Percentiles rank a stretch among this genome's conserved stretches.
These are phyloP conservation scores for Anolis carolinensis DNA, from an alignment of 2,113 vertebrate genomes.

Conservation along the genomic window DNA sequence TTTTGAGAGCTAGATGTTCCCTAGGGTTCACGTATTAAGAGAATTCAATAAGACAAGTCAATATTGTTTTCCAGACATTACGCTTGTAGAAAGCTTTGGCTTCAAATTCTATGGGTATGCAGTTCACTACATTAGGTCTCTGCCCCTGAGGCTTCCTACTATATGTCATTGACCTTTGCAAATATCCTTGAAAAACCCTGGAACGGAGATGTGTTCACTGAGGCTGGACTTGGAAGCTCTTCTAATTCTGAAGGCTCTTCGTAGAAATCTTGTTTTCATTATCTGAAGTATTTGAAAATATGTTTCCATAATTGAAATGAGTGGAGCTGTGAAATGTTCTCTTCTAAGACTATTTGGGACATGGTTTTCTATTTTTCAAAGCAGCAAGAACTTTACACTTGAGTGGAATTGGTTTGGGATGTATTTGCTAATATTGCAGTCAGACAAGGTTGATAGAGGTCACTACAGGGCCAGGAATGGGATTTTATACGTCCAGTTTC, in stretches of 20 bases:
- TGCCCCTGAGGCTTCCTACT: neutral
- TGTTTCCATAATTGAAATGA: conserved; percentile 1
- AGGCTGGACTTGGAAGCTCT: neutral
- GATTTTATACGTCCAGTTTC: neutral
- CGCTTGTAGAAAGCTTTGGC: neutral
- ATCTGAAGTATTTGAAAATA: conserved; percentile 6
- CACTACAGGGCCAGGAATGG: neutral
- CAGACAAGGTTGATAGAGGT: neutral
- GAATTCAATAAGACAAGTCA: neutral
- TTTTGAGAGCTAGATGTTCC: too few species aligned
- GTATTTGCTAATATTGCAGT: neutral
- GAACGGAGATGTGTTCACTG: neutral
- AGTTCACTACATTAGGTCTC: conserved; percentile 7
- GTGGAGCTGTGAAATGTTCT: conserved; percentile 6
- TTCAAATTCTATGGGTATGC: neutral
- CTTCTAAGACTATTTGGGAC: neutral
- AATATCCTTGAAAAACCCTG: conserved; percentile 10
- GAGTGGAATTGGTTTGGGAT: neutral
- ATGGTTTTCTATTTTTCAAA: conserved; percentile 24
- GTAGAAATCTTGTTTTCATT: neutral
- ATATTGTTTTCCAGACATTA: neutral
- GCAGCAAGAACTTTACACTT: conserved; percentile 5
- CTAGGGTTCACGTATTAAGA: too few species aligned
- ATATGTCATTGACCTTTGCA: neutral
- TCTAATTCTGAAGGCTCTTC: neutral